These are phyloP conservation scores for Catharus bicknelli DNA, from an alignment of 2,113 vertebrate genomes.

Conservation along the genomic window DNA sequence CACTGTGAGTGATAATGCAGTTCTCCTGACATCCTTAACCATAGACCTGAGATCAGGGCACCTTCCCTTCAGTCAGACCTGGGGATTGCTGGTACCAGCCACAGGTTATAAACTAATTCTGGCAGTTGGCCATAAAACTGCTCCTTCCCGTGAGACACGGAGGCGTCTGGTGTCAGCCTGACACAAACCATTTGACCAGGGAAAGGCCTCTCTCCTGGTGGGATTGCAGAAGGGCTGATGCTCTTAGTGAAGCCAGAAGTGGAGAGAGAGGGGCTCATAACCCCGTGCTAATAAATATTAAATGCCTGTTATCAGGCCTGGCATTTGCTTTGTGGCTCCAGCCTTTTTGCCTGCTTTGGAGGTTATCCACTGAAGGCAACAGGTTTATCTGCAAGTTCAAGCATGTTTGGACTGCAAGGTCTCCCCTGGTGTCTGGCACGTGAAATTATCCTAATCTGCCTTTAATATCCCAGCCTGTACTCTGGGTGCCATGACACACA, in stretches of 20 bases:
- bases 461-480: slow-evolving; percentile 2
- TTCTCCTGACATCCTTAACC: slow-evolving; percentile 20
- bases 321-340: neutral
- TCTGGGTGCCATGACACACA: neutral
- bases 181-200: slow-evolving; percentile 68
- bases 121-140: slow-evolving; percentile 65
- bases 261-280: slow-evolving; percentile 14
- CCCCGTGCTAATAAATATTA: slow-evolving; percentile 43
- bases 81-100: slow-evolving; percentile 52
- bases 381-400: slow-evolving; percentile 66
- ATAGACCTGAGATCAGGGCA: slow-evolving; percentile 39
- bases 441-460: slow-evolving; percentile 36
- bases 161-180: slow-evolving; percentile 67
- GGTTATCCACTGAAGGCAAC: slow-evolving; percentile 37
- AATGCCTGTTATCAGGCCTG: slow-evolving; percentile 52
- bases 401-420: slow-evolving; percentile 51
- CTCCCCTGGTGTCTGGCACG: slow-evolving; percentile 37
- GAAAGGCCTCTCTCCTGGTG: slow-evolving; percentile 14
- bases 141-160: slow-evolving; percentile 47
- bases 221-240: slow-evolving; percentile 15
- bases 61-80: slow-evolving; percentile 57
- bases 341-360: slow-evolving; percentile 26
- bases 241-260: neutral
- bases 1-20: neutral
- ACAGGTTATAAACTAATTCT: slow-evolving; percentile 63